Base-by-base conservation (phyloP, 2,113 vertebrate species). In the Grantiella picta region DNA sequence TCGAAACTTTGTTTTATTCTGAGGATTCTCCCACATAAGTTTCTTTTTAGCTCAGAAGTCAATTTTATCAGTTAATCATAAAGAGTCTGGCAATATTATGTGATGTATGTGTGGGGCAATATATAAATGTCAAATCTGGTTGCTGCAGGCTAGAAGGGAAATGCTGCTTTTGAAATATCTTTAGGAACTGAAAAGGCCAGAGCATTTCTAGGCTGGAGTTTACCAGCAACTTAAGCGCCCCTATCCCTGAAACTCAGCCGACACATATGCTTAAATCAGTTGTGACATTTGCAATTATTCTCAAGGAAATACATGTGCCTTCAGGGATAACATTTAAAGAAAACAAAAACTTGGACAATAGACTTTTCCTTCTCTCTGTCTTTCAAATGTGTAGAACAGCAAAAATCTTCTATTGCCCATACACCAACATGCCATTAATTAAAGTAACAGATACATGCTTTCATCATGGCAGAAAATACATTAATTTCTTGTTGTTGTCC, bases 231-330 rank as follows among this genome's bases (percentile, higher is more conserved):
- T 87, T 69, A 79, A 96, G 80, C 44, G 66, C 22, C 71, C 66
- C 83, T 80, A 86, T 57, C 44, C 66, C 91, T 77, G 52, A 71
- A 95, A 89, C 56, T 70, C 63, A 91, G 57, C 59, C 1, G 2
- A 87, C 65, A 75, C 24, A 57, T 17, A 82, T 33, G n/a, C 87
- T 93, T 72, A 79, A 94, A 79, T 59, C 73, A 72, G 22, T 54
- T 70, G 66, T 82, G 79, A 75, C 76, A 86, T 94, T 94, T 94
- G 68, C 60, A 95, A 78, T 86, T 78, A 89, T 90, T 92, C 85
- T 91, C 60, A 90, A 94, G 85, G 15, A 82, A 81, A 66, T 25
- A 47, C 5, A 29, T 8, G 7, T 0, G 4, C 47, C 72, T 86
- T 85, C 64, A 77, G 80, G 81, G 73, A 64, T 42, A 94, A 53